Evolutionary conservation across 2,797 vertebrate species (phyloP).

Genomic region (Monodelphis domestica): DNA sequence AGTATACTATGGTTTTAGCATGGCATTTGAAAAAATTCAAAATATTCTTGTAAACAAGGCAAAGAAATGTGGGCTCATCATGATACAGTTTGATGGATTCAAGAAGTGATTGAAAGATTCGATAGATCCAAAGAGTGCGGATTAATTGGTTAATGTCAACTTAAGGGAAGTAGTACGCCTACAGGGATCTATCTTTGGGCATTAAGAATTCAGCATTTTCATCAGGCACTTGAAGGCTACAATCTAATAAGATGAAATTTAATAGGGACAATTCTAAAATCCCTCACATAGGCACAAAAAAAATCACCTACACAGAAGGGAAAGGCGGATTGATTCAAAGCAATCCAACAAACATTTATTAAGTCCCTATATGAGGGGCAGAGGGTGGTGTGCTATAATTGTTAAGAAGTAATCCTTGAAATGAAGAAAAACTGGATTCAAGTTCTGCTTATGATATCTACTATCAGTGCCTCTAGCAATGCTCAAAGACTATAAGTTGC

Average conservation of each 20-base stretch:
- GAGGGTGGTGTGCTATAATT: no score
- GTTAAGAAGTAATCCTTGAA: not conserved
- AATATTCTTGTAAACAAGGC: not conserved
- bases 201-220: not conserved
- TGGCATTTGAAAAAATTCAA: not conserved
- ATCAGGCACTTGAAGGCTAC: not conserved
- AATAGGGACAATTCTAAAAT: not conserved
- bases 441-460: not conserved
- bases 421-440: not conserved
- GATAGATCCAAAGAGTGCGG: not conserved
- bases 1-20: not conserved
- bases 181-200: not conserved
- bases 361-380: not conserved
- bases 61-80: not conserved
- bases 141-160: not conserved
- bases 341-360: not conserved
- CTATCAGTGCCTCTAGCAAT: not conserved
- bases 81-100: not conserved
- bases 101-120: not conserved
- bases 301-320: not conserved
- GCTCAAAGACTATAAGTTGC: not conserved
- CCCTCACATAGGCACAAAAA: not conserved
- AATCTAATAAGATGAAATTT: not conserved
- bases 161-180: not conserved
- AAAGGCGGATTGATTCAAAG: not conserved